Evolutionary conservation across 2,113 vertebrate species (phyloP).

Genomic region (Takifugu bimaculatus): DNA sequence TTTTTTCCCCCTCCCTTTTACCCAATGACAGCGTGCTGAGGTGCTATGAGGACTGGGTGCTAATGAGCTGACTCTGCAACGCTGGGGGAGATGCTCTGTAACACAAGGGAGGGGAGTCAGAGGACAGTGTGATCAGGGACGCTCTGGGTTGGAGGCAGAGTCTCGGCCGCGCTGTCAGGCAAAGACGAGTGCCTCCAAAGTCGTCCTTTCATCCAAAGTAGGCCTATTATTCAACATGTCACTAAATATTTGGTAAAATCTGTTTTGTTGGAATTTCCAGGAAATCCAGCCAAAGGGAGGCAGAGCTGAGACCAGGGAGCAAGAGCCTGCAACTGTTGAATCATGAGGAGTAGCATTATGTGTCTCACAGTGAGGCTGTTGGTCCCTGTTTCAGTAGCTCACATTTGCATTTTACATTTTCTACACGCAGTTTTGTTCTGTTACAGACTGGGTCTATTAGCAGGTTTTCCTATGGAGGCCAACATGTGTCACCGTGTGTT

Average conservation of each 20-base stretch:
- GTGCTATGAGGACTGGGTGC: slow-evolving; percentile 96
- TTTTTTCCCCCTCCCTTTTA: slow-evolving; percentile 59
- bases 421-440: background rate
- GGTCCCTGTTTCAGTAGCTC: no score
- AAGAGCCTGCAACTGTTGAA: no score
- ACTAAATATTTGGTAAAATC: slow-evolving; percentile 12
- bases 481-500: slow-evolving; percentile 31
- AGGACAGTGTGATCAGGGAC: slow-evolving; percentile 54
- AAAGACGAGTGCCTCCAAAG: slow-evolving; percentile 14
- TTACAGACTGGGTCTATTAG: slow-evolving; percentile 5
- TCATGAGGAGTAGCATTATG: no score
- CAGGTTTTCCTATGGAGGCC: slow-evolving; percentile 40
- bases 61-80: slow-evolving; percentile 99
- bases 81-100: slow-evolving; percentile 82
- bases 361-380: no score
- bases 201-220: slow-evolving; percentile 10
- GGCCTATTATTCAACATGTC: slow-evolving; percentile 29
- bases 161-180: slow-evolving; percentile 13
- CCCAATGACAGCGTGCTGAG: slow-evolving; percentile 92
- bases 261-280: no score
- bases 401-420: no score
- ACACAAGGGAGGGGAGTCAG: slow-evolving; percentile 78
- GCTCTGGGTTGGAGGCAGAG: slow-evolving; percentile 22
- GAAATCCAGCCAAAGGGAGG: no score
- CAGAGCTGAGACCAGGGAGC: no score